Percentiles rank a stretch among this genome's conserved stretches.
These are phyloP conservation scores for Elegia similella DNA, from an alignment of 2,888 invertebrate genomes.

Conservation along the genomic window DNA sequence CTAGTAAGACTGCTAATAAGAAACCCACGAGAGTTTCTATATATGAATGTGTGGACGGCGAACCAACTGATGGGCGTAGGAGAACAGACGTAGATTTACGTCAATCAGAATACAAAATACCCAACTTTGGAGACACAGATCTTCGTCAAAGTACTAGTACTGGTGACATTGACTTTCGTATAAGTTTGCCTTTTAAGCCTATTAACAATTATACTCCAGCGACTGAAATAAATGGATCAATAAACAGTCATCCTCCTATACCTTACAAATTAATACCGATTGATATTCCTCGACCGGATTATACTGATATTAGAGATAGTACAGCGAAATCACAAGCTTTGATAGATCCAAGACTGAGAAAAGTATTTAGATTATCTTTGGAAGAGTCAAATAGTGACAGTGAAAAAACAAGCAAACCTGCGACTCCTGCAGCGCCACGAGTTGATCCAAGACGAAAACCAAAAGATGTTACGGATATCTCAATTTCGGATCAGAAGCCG, in stretches of 20 bases:
- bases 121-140: conserved; percentile 84
- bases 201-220: conserved; percentile 92
- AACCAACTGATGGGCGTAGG: conserved; percentile 71
- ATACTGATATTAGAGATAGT: conserved; percentile 86
- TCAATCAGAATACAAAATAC: conserved; percentile 76
- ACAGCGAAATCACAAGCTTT: conserved; percentile 87
- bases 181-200: conserved; percentile 89
- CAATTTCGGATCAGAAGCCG: conserved; percentile 53
- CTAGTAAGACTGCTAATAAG: conserved; percentile 41
- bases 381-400: conserved; percentile 84
- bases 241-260: conserved; percentile 89
- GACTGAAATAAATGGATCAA: conserved; percentile 92
- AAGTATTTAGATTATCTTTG: conserved; percentile 86
- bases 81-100: conserved; percentile 78
- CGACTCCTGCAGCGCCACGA: conserved; percentile 61
- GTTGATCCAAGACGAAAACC: conserved; percentile 73
- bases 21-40: conserved; percentile 76
- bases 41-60: conserved; percentile 82
- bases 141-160: conserved; percentile 75
- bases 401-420: conserved; percentile 62
- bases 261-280: conserved; percentile 83
- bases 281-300: conserved; percentile 88
- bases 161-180: conserved; percentile 88
- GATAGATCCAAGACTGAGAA: conserved; percentile 88
- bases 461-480: conserved; percentile 54